A percentile compares a stretch with the other conserved stretches of the same genome.
Conservation (phyloP, 2,113 vertebrate genomes). For the Daubentonia madagascariensis region DNA sequence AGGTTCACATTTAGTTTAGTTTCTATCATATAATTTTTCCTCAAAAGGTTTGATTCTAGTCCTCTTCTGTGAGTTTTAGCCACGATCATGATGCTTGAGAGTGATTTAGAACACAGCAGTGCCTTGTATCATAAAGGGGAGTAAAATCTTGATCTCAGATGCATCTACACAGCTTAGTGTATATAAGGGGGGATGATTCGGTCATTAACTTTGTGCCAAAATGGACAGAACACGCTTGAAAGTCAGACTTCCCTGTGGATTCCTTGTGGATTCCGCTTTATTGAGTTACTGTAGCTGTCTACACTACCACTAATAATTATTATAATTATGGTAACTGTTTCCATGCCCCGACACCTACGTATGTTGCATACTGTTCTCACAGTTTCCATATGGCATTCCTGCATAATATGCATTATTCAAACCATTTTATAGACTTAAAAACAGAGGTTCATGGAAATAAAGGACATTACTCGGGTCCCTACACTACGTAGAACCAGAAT, state of each 20-base stretch:
- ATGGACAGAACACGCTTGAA: background rate
- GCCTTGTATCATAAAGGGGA: rapidly evolving
- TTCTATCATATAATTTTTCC: background rate
- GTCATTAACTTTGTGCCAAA: background rate
- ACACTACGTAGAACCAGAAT: rapidly evolving
- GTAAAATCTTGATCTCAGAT: rapidly evolving
- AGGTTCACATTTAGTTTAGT: no score
- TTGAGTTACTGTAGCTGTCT: background rate
- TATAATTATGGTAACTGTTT: rapidly evolving
- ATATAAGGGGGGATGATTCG: rapidly evolving
- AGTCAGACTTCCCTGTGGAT: background rate
- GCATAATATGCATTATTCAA: rapidly evolving
- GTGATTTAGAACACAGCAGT: rapidly evolving
- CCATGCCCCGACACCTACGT: rapidly evolving
- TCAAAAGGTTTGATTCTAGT: background rate
- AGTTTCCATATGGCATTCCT: rapidly evolving
- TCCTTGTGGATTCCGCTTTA: rapidly evolving
- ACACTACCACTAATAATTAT: rapidly evolving
- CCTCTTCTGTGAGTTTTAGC: background rate
- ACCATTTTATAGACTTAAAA: background rate
- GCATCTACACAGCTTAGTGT: rapidly evolving
- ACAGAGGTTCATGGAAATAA: background rate
- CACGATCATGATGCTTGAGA: rapidly evolving
- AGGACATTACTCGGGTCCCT: background rate
- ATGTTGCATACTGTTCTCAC: rapidly evolving